These are phyloP conservation scores for Heterodera schachtii DNA, from an alignment of 1,140 invertebrate species.

Conservation along the genomic window DNA sequence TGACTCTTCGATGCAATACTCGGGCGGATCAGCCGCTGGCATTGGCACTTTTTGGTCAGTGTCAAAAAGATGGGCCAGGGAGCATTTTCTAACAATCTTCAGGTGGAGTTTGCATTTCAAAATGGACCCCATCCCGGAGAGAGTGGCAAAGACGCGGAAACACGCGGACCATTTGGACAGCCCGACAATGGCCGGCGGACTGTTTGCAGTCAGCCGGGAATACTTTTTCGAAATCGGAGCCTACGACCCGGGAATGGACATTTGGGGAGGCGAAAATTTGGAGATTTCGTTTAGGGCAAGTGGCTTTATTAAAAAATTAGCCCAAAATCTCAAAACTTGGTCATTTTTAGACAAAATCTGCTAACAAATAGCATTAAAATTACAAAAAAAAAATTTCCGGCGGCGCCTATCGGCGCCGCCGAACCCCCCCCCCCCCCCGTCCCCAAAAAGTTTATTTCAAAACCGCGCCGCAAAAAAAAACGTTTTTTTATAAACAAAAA, in stretches of 20 bases:
- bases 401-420: too few species aligned
- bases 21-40: conserved; percentile 68
- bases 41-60: conserved; percentile 71
- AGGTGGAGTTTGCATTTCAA: conserved; percentile 79
- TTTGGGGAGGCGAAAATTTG: conserved; percentile 98
- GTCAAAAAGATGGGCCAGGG: neutral
- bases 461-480: too few species aligned
- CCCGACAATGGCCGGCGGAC: conserved; percentile 97
- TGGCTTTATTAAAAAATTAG: conserved; percentile 37
- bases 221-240: conserved; percentile 96
- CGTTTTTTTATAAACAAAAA: too few species aligned
- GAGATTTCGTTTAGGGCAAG: conserved; percentile 97
- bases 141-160: conserved; percentile 68
- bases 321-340: too few species aligned
- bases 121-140: conserved; percentile 85
- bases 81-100: too few species aligned
- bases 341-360: too few species aligned
- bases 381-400: too few species aligned
- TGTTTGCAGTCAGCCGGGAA: conserved; percentile 92
- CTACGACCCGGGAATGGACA: conserved; percentile 98
- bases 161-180: conserved; percentile 64
- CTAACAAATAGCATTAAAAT: too few species aligned
- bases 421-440: too few species aligned
- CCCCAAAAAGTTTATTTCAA: too few species aligned
- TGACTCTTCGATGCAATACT: conserved; percentile 81